These are phyloP conservation scores for Epistrophe eligans DNA, from an alignment of 2,888 invertebrate genomes.

Conservation along the genomic window DNA sequence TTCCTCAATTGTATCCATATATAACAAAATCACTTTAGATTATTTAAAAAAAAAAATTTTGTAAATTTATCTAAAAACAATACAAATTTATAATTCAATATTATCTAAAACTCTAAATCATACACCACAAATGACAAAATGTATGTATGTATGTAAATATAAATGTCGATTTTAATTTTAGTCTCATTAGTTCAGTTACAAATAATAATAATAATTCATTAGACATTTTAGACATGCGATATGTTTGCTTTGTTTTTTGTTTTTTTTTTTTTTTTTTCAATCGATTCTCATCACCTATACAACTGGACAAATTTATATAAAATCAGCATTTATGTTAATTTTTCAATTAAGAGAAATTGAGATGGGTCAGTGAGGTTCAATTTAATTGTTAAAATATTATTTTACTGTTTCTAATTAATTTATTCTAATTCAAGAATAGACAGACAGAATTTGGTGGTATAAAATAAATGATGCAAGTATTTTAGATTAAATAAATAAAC, in stretches of 20 bases:
- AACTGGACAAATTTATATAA: not conserved
- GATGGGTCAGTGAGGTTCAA: constrained; percentile 12
- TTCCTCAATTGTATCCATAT: no score
- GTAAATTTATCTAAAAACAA: not conserved
- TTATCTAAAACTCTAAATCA: constrained; percentile 8
- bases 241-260: not conserved
- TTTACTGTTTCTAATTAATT: constrained; percentile 25
- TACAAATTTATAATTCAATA: not conserved
- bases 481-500: not conserved
- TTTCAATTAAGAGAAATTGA: constrained; percentile 31
- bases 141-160: no score
- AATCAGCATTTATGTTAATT: constrained; percentile 37
- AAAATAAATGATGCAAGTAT: not conserved
- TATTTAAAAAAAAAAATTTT: not conserved
- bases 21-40: no score
- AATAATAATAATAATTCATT: constrained; percentile 53
- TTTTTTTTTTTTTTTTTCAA: not conserved
- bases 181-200: constrained; percentile 58
- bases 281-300: not conserved
- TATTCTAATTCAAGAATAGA: constrained; percentile 5
- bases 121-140: not conserved
- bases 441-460: not conserved
- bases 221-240: constrained; percentile 10
- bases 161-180: constrained; percentile 37
- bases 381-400: not conserved